Evolutionary conservation across 2,113 vertebrate genomes (phyloP), one percentile per base, ranked within the genome.

Genomic region (Prolemur simus): DNA sequence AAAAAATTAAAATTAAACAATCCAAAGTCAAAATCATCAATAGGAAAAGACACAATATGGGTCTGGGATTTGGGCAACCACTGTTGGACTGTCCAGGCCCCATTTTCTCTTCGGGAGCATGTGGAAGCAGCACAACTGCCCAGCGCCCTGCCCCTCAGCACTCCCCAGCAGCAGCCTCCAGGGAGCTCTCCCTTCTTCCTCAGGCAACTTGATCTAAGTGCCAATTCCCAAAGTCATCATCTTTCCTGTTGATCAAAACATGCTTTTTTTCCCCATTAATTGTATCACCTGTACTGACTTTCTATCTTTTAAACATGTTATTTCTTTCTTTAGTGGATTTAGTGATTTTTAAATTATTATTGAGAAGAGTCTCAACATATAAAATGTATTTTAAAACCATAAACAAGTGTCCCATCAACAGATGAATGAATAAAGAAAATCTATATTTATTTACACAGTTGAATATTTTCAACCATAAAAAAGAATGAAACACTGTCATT

Each of bases 381-480:
- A 74, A 52, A 52, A 71, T 83, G 7, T 23, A 25, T 73, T 71
- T 91, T 25, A 66, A 96, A 80, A 60, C 7, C 47, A 71, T 87
- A 71, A 94, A 73, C 71, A 45, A 76, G 15, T 18, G 42, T 47
- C 7, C 14, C 27, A 47, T 32, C 45, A 76, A 47, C 42, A 76
- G 73, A 47, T 76, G 42, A 76, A 45, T 45, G 39, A 25, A 45
- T 74, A 74, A 74, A 32, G 42, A 76, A 32, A 47, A 18, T 76
- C 27, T 76, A 45, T 4, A 29, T 8, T 42, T 42, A 73, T 73
- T 32, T 76, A 76, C 27, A 32, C 13, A 47, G 18, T 47, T 42
- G 45, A 47, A 47, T 76, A 76, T 45, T 74, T 74, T 74, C 39
- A 74, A 42, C 42, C 13, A 27, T 27, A 74, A 76, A 76, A 4